A percentile compares a stretch with the other conserved stretches of the same genome.
These are phyloP conservation scores for Sarcophaga caerulescens DNA, from an alignment of 2,888 invertebrate species.

Conservation along the genomic window DNA sequence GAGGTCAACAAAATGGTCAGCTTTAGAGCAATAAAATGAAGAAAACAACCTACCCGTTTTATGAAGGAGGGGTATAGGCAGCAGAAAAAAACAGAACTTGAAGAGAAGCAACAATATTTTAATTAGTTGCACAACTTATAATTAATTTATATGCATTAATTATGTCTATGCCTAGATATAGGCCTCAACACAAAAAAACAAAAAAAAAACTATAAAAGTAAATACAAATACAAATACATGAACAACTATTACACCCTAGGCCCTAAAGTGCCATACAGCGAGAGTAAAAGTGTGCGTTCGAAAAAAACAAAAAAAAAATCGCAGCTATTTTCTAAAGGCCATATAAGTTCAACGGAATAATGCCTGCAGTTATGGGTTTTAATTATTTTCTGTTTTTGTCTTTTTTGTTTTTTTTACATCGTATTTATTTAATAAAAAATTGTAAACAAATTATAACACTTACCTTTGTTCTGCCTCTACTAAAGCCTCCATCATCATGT, in stretches of 20 bases:
- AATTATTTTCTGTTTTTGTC: too few species aligned
- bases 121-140: slow-evolving; percentile 62
- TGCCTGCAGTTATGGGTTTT: not conserved
- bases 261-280: too few species aligned
- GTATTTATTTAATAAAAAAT: too few species aligned
- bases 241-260: too few species aligned
- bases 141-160: slow-evolving; percentile 52
- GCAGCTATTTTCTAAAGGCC: too few species aligned
- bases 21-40: not conserved
- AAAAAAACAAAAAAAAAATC: too few species aligned
- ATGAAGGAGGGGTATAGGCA: too few species aligned
- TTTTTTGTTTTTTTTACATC: too few species aligned
- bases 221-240: not conserved
- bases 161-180: slow-evolving; percentile 37
- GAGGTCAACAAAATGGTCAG: slow-evolving; percentile 3
- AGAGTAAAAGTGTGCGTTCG: too few species aligned
- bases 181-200: slow-evolving; percentile 10
- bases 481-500: slow-evolving; percentile 79
- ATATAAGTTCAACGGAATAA: not conserved
- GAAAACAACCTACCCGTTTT: not conserved
- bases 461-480: slow-evolving; percentile 80
- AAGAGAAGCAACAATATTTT: slow-evolving; percentile 32
- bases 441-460: slow-evolving; percentile 32
- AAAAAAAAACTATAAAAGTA: not conserved
- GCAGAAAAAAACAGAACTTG: not conserved